Conservation (phyloP, 1,140 invertebrate genomes). For the Macrosteles quadrilineatus region DNA sequence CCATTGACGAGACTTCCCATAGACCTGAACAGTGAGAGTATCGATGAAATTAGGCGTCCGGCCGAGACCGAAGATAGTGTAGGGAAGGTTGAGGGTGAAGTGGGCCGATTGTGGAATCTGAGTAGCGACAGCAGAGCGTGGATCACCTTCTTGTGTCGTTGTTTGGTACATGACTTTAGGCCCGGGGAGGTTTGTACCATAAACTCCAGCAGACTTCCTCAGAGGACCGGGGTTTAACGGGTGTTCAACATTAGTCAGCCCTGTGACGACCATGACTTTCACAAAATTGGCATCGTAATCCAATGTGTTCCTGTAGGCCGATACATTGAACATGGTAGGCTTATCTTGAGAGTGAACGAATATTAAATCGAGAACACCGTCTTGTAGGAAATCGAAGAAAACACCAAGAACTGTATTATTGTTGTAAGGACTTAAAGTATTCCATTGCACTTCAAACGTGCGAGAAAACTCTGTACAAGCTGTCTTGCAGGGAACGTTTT, state of each 20-base stretch:
- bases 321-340: slow-evolving; percentile 55
- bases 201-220: slow-evolving; percentile 76
- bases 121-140: slow-evolving; percentile 71
- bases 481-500: slow-evolving; percentile 70
- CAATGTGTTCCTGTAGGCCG: slow-evolving; percentile 82
- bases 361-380: slow-evolving; percentile 81
- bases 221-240: slow-evolving; percentile 63
- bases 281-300: slow-evolving; percentile 95
- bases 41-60: slow-evolving; percentile 98
- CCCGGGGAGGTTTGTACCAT: slow-evolving; percentile 85
- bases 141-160: slow-evolving; percentile 77
- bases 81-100: slow-evolving; percentile 89
- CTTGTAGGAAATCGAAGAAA: slow-evolving; percentile 92
- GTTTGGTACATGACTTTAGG: slow-evolving; percentile 86
- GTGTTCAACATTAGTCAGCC: slow-evolving; percentile 70
- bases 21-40: slow-evolving; percentile 79
- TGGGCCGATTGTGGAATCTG: slow-evolving; percentile 93
- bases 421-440: slow-evolving; percentile 65
- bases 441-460: slow-evolving; percentile 76
- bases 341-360: slow-evolving; percentile 60
- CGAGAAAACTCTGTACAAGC: slow-evolving; percentile 63
- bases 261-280: slow-evolving; percentile 91
- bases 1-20: slow-evolving; percentile 68
- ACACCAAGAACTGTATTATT: slow-evolving; percentile 77
- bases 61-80: slow-evolving; percentile 93